Base-by-base conservation (phyloP, 1,140 invertebrate genomes). In the Sycophaga agraensis region DNA sequence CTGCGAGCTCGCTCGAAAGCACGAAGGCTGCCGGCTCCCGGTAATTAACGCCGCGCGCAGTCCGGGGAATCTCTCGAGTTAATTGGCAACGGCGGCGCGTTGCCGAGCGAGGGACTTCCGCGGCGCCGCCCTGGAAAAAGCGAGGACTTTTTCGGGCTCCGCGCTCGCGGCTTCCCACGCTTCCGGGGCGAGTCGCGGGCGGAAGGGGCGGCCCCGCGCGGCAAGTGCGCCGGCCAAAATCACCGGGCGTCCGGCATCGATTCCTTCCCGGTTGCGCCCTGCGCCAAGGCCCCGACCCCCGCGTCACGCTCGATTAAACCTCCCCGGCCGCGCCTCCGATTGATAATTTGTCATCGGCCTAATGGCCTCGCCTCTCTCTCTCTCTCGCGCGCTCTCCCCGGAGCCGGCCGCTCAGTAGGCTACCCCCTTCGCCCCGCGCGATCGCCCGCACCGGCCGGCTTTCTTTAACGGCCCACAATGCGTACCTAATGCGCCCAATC, bases 61-160 rank as follows among this genome's bases (percentile, higher is more conserved):
- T 7, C n/a, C 42, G 34, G 51, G 35, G 45, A 62, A 62, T 55
- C 59, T 62, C 17, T 46, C 11, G 24, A 40, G 34, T 37, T 62
- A 54, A 61, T 62, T 62, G 59, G 59, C 49, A 39, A 8, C 28
- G 22, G 28, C 55, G 34, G 43, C n/a, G 26, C 31, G 35, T 24
- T 17, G 39, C 17, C 31, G 16, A 51, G 39, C 19, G 22, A 48
- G 34, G 39, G 40, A 62, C 39, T 55, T 61, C 42, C 50, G 39
- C 22, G 28, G 3, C 28, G 28, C 28, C 11, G 5, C 73, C 64
- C 66, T 57, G 63, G 66, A n/a, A n/a, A n/a, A n/a, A n/a, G n/a
- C n/a, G n/a, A n/a, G n/a, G n/a, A n/a, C n/a, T n/a, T n/a, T n/a
- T n/a, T n/a, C n/a, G n/a, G n/a, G n/a, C n/a, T n/a, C n/a, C n/a